Evolutionary conservation across 2,797 vertebrate genomes (phyloP).

Genomic region (Ceyx erithaca): DNA sequence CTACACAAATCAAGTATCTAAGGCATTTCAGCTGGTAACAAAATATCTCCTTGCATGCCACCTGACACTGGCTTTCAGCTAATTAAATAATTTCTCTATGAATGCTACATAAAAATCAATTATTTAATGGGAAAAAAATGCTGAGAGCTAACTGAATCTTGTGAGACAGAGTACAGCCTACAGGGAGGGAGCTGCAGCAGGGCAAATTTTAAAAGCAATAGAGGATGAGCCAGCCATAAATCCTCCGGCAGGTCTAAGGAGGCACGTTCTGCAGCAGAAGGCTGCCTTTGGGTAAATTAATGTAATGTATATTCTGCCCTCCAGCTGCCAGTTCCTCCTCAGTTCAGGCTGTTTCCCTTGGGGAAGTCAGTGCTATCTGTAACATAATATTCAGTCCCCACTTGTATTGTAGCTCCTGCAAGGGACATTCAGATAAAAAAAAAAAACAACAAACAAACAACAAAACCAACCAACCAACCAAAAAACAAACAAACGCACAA

Average conservation of each 20-base stretch:
- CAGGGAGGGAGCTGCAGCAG: neutral
- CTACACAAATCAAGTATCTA: neutral
- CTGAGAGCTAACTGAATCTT: neutral
- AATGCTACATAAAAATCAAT: conserved; percentile 2
- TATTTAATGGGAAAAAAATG: neutral
- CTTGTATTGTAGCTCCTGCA: neutral
- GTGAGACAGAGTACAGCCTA: neutral
- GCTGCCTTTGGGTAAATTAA: neutral
- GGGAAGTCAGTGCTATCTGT: neutral
- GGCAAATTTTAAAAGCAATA: neutral
- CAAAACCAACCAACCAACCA: neutral
- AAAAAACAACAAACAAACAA: neutral
- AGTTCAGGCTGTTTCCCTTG: neutral
- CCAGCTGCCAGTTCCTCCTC: neutral
- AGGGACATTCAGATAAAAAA: neutral
- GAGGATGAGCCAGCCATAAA: neutral
- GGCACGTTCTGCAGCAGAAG: neutral
- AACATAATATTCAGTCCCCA: neutral
- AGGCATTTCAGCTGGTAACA: neutral
- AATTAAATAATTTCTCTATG: conserved; percentile 27
- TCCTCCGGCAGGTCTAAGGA: neutral
- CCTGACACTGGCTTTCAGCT: conserved; percentile 5
- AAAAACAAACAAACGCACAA: neutral
- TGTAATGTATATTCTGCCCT: neutral
- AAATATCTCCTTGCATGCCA: neutral